Base-by-base conservation (phyloP, 2,888 invertebrate species). In the Tachystola acroxantha region DNA sequence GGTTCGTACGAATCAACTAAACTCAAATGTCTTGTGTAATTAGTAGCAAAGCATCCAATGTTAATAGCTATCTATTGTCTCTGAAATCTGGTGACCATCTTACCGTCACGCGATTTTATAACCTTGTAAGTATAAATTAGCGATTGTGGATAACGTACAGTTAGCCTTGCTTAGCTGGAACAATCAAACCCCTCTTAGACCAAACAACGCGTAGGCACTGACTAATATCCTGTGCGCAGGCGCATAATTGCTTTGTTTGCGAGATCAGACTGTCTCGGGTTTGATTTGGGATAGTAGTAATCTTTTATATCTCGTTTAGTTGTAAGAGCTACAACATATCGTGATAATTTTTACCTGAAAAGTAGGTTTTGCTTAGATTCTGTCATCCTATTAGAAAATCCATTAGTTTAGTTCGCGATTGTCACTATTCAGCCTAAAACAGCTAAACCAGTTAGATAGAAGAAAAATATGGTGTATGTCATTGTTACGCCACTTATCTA, bases 401-500 rank as follows among this genome's bases (percentile, higher is more conserved):
- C n/a, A n/a, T n/a, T n/a, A n/a, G n/a, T n/a, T n/a, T n/a, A n/a
- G n/a, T n/a, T n/a, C n/a, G n/a, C n/a, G n/a, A n/a, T n/a, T n/a
- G n/a, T n/a, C n/a, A n/a, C n/a, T n/a, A n/a, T n/a, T n/a, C n/a
- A n/a, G n/a, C n/a, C 16, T 9, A n/a, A 24, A 9, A 24, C 24
- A 2, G 24, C n/a, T 24, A 24, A 16, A 16, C 24, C 24, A 9
- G 7, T 7, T 24, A 24, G 5, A 6, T 16, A 16, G 16, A 6
- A 16, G 16, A 16, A 16, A 16, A 16, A 16, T 6, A 16, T 16
- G 3, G 16, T 16, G n/a, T n/a, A n/a, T n/a, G 24, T 24, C 24
- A 24, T 24, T 24, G 7, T 52, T 59, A 50, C 60, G 48, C 47
- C 45, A 44, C 53, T 53, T 44, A 42, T 58, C 55, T 55, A 53